A percentile compares a stretch with the other conserved stretches of the same genome.
Evolutionary conservation across 2,797 vertebrate genomes (phyloP).

Genomic region (Iguana delicatissima): DNA sequence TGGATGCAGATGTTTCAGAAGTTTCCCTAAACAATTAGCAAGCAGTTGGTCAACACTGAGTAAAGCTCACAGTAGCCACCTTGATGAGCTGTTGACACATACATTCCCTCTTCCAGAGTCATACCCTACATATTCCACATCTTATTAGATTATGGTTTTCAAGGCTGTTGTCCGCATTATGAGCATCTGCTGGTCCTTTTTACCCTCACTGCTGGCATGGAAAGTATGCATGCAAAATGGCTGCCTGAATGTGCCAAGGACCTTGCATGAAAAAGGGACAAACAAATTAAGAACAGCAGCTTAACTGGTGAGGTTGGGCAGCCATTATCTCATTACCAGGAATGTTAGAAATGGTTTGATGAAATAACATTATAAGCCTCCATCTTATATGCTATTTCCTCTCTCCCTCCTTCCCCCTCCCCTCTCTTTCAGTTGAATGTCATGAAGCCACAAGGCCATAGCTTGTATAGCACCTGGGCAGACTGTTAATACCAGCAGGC

Average conservation of each 20-base stretch:
- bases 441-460: background rate
- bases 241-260: background rate
- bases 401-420: background rate
- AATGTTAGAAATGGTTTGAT: slow-evolving; percentile 37
- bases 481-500: background rate
- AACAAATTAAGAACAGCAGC: slow-evolving; percentile 16
- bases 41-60: background rate
- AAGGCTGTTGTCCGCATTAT: slow-evolving; percentile 34
- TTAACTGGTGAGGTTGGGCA: slow-evolving; percentile 29
- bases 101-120: background rate
- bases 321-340: slow-evolving; percentile 21
- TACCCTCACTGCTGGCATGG: slow-evolving; percentile 30
- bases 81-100: background rate
- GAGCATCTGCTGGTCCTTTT: slow-evolving; percentile 57
- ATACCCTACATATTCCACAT: slow-evolving; percentile 33
- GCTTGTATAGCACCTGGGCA: slow-evolving; percentile 7
- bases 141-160: slow-evolving; percentile 55
- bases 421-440: slow-evolving; percentile 22
- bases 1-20: background rate
- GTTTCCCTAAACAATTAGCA: background rate
- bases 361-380: slow-evolving; percentile 13
- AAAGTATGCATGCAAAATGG: slow-evolving; percentile 22
- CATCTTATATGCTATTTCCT: slow-evolving; percentile 36
- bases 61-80: background rate
- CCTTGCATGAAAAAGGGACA: background rate